Evolutionary conservation across 2,888 invertebrate genomes (phyloP), one percentile per base, ranked within the genome.

Genomic region (Lacanobia oleracea): DNA sequence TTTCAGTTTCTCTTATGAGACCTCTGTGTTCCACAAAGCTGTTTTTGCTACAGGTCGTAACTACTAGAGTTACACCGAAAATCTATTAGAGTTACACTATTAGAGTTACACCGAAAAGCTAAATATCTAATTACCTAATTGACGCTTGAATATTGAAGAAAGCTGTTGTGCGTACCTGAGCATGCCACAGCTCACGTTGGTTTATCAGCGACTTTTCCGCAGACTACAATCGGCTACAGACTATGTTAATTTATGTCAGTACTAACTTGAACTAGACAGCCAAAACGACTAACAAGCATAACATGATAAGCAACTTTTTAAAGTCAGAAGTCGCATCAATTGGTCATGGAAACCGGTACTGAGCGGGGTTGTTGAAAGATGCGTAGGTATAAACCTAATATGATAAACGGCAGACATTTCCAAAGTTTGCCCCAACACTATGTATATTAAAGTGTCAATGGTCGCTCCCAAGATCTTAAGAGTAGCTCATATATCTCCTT

Each of bases 391-490:
- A 51, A 1, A 33, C 14, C 16, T 27, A 27, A 57, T 57, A n/a
- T 67, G n/a, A 72, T 78, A 40, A 60, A 64, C 45, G 33, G 60
- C 37, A 43, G 18, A 37, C 16, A 61, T 63, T 72, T 54, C 63
- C 9, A 27, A 53, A 9, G 33, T 67, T 77, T 77, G 63, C 54
- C 51, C 63, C 53, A 78, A 60, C 45, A 48, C 12, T 27, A 27
- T 27, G 27, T 62, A 48, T 51, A 56, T 23, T 63, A 45, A 53
- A 53, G 9, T 14, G 12, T 54, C 12, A 77, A 66, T 50, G 27
- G 21, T 33, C 50, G 51, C 54, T 33, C n/a, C 48, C 21, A 21
- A 54, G 54, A 14, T 50, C 4, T 48, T 27, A 27, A 1, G 27
- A 27, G 27, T 18, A 1, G 18, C 48, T 18, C 48, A 6, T 18